Conservation (phyloP, 1,140 invertebrate species). For the Drosophila lini region DNA sequence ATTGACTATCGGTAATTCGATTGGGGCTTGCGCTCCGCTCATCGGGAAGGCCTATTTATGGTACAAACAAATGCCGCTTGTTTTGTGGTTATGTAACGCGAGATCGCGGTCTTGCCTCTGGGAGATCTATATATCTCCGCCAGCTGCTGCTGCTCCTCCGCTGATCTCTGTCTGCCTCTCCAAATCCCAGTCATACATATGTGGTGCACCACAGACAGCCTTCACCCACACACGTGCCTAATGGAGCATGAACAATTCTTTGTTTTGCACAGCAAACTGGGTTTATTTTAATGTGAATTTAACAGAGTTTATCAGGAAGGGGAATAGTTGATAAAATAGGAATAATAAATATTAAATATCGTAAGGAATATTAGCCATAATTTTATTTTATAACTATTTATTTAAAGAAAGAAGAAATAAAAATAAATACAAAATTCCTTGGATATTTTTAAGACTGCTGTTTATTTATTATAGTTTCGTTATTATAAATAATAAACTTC, state of each 20-base stretch:
- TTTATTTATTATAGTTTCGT: not conserved
- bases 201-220: slow-evolving; percentile 63
- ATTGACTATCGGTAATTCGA: slow-evolving; percentile 67
- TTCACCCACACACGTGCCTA: slow-evolving; percentile 74
- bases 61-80: slow-evolving; percentile 44
- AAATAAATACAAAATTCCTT: not conserved
- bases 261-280: slow-evolving; percentile 33
- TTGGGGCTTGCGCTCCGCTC: slow-evolving; percentile 53
- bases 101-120: slow-evolving; percentile 49
- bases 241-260: slow-evolving; percentile 56
- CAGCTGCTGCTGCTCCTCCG: not conserved
- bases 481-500: too few relatives aligned
- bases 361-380: not conserved
- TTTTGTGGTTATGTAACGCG: slow-evolving; percentile 55
- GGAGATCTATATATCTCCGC: slow-evolving; percentile 10
- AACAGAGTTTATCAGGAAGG: not conserved
- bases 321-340: too few relatives aligned
- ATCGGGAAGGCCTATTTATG: slow-evolving; percentile 65
- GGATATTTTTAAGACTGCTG: not conserved
- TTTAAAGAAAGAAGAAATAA: not conserved
- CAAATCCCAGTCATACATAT: slow-evolving; percentile 1
- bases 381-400: not conserved
- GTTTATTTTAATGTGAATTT: slow-evolving; percentile 7
- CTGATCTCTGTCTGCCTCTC: not conserved
- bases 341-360: not conserved